Conservation (phyloP, 2,888 invertebrate species). For the Mythimna pallens region DNA sequence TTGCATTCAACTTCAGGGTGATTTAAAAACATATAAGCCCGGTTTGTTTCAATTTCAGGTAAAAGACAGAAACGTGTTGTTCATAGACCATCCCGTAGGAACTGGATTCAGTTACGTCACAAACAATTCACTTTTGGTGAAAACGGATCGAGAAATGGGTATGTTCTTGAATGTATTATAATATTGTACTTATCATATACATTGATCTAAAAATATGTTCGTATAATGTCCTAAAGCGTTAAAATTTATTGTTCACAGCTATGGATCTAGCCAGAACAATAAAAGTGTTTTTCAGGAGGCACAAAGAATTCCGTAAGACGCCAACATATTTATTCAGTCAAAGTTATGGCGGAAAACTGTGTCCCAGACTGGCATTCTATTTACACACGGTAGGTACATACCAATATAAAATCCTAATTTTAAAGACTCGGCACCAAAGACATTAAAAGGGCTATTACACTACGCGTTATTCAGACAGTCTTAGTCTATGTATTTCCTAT, state of each 20-base stretch:
- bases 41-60: conserved; percentile 86
- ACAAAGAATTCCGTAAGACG: conserved; percentile 93
- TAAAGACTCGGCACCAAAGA: too few species aligned
- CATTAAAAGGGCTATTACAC: too few species aligned
- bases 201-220: neutral
- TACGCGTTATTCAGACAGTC: too few species aligned
- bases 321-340: conserved; percentile 96
- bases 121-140: conserved; percentile 76
- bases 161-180: conserved; percentile 49
- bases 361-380: conserved; percentile 85
- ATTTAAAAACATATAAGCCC: neutral
- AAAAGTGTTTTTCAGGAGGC: conserved; percentile 92
- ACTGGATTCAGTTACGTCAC: conserved; percentile 96
- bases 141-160: conserved; percentile 83
- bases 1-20: too few species aligned
- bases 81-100: conserved; percentile 98
- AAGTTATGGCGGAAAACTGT: conserved; percentile 98
- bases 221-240: neutral
- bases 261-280: conserved; percentile 94
- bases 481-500: too few species aligned
- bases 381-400: conserved; percentile 79
- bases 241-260: conserved; percentile 84
- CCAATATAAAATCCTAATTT: neutral
- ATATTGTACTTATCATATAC: neutral
- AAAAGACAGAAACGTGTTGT: conserved; percentile 94